Evolutionary conservation across 1,140 invertebrate genomes (phyloP).

Genomic region (Zaprionus taronus): DNA sequence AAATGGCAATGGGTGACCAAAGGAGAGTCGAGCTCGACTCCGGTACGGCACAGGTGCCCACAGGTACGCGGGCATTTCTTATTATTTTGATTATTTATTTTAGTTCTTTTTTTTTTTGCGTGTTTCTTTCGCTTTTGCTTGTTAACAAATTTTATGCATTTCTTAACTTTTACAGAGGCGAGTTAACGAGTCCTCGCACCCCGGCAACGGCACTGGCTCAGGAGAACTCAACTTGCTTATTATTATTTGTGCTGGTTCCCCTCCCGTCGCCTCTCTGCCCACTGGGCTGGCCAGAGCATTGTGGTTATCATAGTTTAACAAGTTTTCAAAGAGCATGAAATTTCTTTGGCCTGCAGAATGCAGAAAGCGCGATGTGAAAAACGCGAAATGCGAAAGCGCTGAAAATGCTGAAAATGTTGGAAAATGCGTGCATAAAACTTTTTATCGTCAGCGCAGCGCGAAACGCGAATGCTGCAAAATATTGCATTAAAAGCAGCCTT

Average conservation of each 20-base stretch:
- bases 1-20: conserved; percentile 56
- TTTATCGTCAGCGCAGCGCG: conserved; percentile 66
- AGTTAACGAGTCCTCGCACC: conserved; percentile 68
- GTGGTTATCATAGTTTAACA: conserved; percentile 83
- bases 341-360: conserved; percentile 67
- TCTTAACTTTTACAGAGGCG: conserved; percentile 72
- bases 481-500: conserved; percentile 73
- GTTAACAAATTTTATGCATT: conserved; percentile 83
- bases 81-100: conserved; percentile 42
- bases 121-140: conserved; percentile 48
- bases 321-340: conserved; percentile 82
- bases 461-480: conserved; percentile 59
- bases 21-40: conserved; percentile 3
- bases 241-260: conserved; percentile 70
- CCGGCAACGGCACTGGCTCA: conserved; percentile 4
- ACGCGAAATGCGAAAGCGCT: conserved; percentile 45
- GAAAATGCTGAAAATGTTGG: conserved; percentile 64
- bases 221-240: conserved; percentile 75
- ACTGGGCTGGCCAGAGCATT: conserved; percentile 65
- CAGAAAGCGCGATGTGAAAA: conserved; percentile 67
- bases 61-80: conserved; percentile 7
- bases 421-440: conserved; percentile 72
- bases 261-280: background rate
- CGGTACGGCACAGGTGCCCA: background rate
- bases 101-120: conserved; percentile 12